These are phyloP conservation scores for Geococcyx californianus DNA, from an alignment of 2,113 vertebrate genomes.

Conservation along the genomic window DNA sequence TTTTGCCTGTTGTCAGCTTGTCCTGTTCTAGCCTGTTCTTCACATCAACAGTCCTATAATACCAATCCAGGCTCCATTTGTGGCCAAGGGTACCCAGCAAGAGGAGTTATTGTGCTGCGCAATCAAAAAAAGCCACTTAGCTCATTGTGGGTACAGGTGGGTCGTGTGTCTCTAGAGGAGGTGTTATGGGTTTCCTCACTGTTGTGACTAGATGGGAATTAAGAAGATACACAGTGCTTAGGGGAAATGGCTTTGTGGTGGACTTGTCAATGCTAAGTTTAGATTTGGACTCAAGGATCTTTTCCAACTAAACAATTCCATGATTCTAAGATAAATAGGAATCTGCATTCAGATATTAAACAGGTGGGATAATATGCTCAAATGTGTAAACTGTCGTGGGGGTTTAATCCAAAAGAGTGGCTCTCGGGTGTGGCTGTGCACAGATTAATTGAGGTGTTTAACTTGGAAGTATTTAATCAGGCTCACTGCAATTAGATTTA, in stretches of 20 bases:
- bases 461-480: background rate
- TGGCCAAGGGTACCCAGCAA: background rate
- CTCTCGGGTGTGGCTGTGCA: background rate
- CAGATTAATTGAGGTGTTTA: background rate
- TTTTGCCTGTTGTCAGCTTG: background rate
- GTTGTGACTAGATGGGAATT: background rate
- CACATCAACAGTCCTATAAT: background rate
- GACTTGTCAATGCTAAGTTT: background rate
- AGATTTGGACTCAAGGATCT: background rate
- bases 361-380: background rate
- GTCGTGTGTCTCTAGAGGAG: rapidly evolving
- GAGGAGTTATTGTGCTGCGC: background rate
- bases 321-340: background rate
- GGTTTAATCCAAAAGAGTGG: background rate
- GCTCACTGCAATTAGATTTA: background rate
- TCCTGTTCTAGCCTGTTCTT: background rate
- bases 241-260: background rate
- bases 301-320: background rate
- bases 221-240: background rate
- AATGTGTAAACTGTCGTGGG: rapidly evolving
- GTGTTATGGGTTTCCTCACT: background rate
- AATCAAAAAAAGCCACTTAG: background rate
- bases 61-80: rapidly evolving
- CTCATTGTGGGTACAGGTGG: background rate
- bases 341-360: background rate